Evolutionary conservation across 2,888 invertebrate species (phyloP), one percentile per base, ranked within the genome.

Genomic region (Agrotis exclamationis): DNA sequence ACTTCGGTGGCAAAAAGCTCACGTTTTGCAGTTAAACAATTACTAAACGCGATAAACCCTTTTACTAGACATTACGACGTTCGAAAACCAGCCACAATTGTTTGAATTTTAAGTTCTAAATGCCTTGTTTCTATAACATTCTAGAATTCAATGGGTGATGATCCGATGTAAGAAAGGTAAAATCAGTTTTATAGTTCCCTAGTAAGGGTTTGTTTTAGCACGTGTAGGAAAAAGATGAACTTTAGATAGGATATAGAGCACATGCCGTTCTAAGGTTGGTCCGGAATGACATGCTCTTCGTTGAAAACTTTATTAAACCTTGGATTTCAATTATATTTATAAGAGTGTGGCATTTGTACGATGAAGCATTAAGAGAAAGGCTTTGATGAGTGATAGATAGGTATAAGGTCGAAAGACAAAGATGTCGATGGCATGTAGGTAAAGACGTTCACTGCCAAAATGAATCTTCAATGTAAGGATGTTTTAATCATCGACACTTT

Each of bases 161-260:
- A 72, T n/a, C 3, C n/a, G 3, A 9, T 24, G 0, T 9, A 11
- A 1, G 18, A 20, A 20, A 44, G 1, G 14, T 20, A 74, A 72
- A 63, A 45, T 57, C 1, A 0, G 47, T 59, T 56, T 45, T 65
- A 9, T 51, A 0, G 0, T 0, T 18, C 7, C 0, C 0, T 0
- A 0, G 0, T 33, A 63, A 74, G 45, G 64, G 64, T 74, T 59
- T 24, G 0, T 73, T 76, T 76, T 76, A 0, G 20, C 0, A 1
- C 76, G 64, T 20, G 7, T 1, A 11, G 2, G 47, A 18, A 11
- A 1, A 18, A 72, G 80, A 86, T 85, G 85, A 80, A 70, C 85
- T 85, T 85, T 88, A 62, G 88, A 88, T 88, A 86, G 70, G 83
- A 89, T 86, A 79, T 88, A 79, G 90, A 90, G 86, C 90, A 86